phyloP scores from a whole-genome alignment of 2,888 invertebrate genomes.

The Graphium colonna region DNA sequence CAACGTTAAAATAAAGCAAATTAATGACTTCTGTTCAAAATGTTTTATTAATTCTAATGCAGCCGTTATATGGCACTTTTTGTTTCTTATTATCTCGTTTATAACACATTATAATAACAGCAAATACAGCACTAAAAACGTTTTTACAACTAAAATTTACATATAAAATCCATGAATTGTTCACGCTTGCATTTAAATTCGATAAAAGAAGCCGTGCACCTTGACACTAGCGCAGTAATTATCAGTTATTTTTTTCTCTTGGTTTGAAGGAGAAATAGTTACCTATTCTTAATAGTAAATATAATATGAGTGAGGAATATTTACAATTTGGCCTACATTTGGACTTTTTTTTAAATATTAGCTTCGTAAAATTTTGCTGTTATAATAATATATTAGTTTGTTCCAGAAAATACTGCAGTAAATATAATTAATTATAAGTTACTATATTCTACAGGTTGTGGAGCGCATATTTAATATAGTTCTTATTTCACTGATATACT shows the following conservation, averaged over 20 bases:
- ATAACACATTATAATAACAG: background rate
- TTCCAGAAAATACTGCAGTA: too few relatives aligned
- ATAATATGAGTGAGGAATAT: too few relatives aligned
- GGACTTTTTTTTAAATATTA: too few relatives aligned
- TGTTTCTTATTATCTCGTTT: background rate
- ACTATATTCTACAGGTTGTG: too few relatives aligned
- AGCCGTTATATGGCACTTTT: constrained; percentile 1
- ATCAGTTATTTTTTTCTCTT: background rate
- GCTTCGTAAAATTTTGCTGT: too few relatives aligned
- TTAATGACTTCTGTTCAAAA: constrained; percentile 13
- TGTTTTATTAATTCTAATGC: constrained; percentile 13
- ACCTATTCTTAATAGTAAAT: too few relatives aligned
- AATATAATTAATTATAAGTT: too few relatives aligned
- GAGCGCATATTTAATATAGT: too few relatives aligned
- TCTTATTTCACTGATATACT: too few relatives aligned
- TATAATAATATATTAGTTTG: too few relatives aligned
- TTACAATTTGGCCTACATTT: too few relatives aligned
- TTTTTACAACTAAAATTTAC: background rate
- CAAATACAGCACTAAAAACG: background rate
- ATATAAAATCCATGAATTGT: background rate
- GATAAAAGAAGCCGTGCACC: background rate
- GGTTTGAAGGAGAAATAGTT: background rate
- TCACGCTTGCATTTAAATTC: background rate
- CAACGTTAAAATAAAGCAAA: constrained; percentile 3
- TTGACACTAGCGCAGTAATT: background rate